Percentiles rank a stretch among this genome's conserved stretches.
These are phyloP conservation scores for Xenopus borealis DNA, from an alignment of 2,113 vertebrate species.

Conservation along the genomic window DNA sequence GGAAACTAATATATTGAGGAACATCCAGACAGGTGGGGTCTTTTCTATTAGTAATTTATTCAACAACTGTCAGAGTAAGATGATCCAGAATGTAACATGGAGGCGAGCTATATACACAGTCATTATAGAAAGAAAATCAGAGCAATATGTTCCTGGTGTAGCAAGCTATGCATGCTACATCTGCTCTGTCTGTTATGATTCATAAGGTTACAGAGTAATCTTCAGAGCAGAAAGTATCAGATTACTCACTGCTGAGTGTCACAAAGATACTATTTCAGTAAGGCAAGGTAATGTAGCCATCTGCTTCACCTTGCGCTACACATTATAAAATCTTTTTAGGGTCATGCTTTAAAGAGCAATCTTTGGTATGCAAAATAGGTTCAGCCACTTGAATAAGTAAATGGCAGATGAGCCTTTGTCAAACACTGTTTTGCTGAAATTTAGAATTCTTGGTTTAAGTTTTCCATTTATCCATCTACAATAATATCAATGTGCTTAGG, in stretches of 20 bases:
- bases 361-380: slow-evolving; percentile 18
- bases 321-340: slow-evolving; percentile 24
- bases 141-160: slow-evolving; percentile 34
- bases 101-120: slow-evolving; percentile 34
- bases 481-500: too few relatives aligned
- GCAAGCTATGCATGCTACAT: slow-evolving; percentile 29
- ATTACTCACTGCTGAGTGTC: slow-evolving; percentile 26
- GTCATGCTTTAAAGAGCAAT: slow-evolving; percentile 11
- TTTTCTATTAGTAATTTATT: not conserved
- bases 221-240: slow-evolving; percentile 22
- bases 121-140: slow-evolving; percentile 21
- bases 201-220: slow-evolving; percentile 38
- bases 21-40: too few relatives aligned
- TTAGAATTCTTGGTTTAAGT: not conserved
- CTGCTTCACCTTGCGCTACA: slow-evolving; percentile 32
- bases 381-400: not conserved
- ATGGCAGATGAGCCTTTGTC: slow-evolving; percentile 11
- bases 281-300: slow-evolving; percentile 26
- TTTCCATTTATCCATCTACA: too few relatives aligned
- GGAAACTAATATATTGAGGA: too few relatives aligned
- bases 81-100: slow-evolving; percentile 8
- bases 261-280: slow-evolving; percentile 27
- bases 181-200: slow-evolving; percentile 35
- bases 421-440: not conserved
- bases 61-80: slow-evolving; percentile 12